phyloP scores from a whole-genome alignment of 2,113 vertebrate genomes.

The Aptenodytes forsteri region DNA sequence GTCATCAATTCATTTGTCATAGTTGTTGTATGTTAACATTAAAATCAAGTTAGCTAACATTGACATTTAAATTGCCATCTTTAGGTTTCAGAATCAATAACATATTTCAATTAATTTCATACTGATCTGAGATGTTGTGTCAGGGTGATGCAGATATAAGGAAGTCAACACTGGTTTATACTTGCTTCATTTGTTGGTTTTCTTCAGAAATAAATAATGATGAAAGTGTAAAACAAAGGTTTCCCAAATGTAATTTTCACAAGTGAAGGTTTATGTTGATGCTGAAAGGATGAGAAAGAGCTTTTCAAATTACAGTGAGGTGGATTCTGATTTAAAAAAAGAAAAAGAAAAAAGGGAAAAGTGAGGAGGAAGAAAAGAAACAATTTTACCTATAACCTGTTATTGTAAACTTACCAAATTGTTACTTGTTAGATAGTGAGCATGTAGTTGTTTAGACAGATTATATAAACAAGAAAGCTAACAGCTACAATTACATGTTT shows the following conservation, averaged over 20 bases:
- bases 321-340: background rate
- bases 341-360: background rate
- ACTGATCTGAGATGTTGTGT: conserved; percentile 33
- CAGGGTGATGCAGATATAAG: background rate
- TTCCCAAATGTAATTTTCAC: background rate
- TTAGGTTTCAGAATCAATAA: conserved; percentile 40
- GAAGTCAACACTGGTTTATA: background rate
- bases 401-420: background rate
- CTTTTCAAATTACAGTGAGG: background rate
- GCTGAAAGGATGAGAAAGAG: background rate
- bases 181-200: background rate
- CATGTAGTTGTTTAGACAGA: background rate
- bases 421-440: background rate
- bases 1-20: conserved; percentile 57
- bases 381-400: background rate
- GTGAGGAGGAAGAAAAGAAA: background rate
- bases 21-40: conserved; percentile 32
- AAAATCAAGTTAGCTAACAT: background rate
- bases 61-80: conserved; percentile 45
- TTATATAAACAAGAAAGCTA: background rate
- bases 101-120: conserved; percentile 14
- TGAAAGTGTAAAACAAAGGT: background rate
- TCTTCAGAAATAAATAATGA: background rate
- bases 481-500: background rate
- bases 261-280: background rate